Base-by-base conservation (phyloP, 2,113 vertebrate genomes). In the Labeo catla region DNA sequence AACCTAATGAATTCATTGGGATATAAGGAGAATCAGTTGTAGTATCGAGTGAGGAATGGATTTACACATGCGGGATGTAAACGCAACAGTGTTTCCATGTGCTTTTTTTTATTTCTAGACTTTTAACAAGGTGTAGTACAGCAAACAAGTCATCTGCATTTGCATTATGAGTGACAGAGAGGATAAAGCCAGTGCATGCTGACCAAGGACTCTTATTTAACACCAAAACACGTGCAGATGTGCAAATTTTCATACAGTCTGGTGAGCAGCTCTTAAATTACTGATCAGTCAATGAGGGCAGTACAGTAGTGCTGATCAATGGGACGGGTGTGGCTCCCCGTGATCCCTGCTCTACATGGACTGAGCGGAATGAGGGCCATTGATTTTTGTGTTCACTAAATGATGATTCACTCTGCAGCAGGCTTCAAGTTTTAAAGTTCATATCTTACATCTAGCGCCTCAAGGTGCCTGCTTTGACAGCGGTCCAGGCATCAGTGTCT, bases 251-350 rank as follows among this genome's bases (percentile, higher is more conserved):
- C 45, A 70, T 65, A 81, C 16, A 81, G 86, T 72, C 61, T 84
- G 21, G 10, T 80, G 87, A 82, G 47, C 82, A 76, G 78, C 70
- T 9, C 13, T n/a, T 73, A 73, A 73, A 74, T 85, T 50, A 57
- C 76, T 74, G 77, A 88, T 84, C 54, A 10, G 11, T 21, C 66
- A 70, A 39, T 73, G 34, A 73, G 43, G 13, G 45, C 65, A 45
- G 80, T 65, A 85, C 85, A 79, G 63, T 81, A 54, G 23, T 19
- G n/a, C 4, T n/a, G 82, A 81, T 86, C 85, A 76, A 86, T 88
- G 43, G 15, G 13, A 12, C 45, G 45, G 66, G 54, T 61, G 52
- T 86, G 83, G 66, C 36, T 79, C 49, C 49, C 7, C 57, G 49
- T 84, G 77, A 90, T 78, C 34, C 15, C 34, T 57, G 61, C 15